Evolutionary conservation across 2,888 invertebrate species (phyloP), one percentile per base, ranked within the genome.

Genomic region (Malthinus seriepunctatus): DNA sequence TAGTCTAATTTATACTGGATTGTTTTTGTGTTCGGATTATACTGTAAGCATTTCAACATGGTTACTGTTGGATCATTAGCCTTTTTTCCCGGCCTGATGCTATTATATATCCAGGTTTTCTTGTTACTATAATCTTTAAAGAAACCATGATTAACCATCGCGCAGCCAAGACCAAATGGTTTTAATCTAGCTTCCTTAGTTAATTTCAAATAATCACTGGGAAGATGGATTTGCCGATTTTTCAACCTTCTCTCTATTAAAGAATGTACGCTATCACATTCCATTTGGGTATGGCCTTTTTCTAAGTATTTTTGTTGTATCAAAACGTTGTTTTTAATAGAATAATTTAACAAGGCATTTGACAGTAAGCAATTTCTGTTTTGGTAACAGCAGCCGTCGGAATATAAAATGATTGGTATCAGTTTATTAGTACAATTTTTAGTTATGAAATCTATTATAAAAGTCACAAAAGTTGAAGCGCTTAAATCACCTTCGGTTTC

Each of bases 321-420:
- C 1, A 9, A 52, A 34, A 38, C 51, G 10, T 59, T 37, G 4
- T 62, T 32, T 6, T 37, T 12, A 15, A 56, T 45, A 32, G 59
- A 34, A 15, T 47, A 49, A 8, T 59, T 10, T 32, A 59, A 37
- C 8, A 62, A 44, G 7, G 55, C 62, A 50, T 59, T 62, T 2
- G 62, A 47, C 7, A 58, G 42, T 8, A 55, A 32, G 32, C 33
- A 32, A 46, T 62, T 62, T 14, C 62, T 50, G 35, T 59, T 62
- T 47, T 62, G 58, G 39, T 46, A 55, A 2, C 33, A 32, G 32
- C 62, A 62, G n/a, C 56, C 59, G 48, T 59, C 50, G 35, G 51
- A 46, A 48, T 58, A 62, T 8, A 55, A 8, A 32, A 55, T 42
- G 39, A 55, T 49, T 32, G 55, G 55, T 34, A n/a, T n/a, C n/a